Evolutionary conservation across 1,140 invertebrate genomes (phyloP), one percentile per base, ranked within the genome.

Genomic region (Holcopasites calliopsidis): DNA sequence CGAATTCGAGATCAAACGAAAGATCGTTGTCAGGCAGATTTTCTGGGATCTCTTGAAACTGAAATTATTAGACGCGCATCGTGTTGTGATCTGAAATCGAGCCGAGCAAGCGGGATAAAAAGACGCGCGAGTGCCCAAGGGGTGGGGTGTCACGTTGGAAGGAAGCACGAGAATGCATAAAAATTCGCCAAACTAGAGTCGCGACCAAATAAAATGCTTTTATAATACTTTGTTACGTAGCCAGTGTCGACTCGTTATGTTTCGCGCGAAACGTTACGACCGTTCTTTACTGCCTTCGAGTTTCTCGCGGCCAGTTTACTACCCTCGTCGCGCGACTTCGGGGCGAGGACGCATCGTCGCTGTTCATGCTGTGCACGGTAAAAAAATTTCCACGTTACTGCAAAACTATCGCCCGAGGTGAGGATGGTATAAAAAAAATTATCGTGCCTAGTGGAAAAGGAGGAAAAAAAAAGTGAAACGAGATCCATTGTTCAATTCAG

Each of bases 151-250:
- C 65, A 69, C 61, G 61, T 77, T 49, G 68, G 18, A 33, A 65
- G 44, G 62, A 57, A 62, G 65, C 72, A n/a, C 77, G 69, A 64
- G 60, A 80, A 82, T 44, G 66, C 52, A 47, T 69, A 55, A 70
- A 69, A 68, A 62, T 71, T 44, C 52, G 55, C 11, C 49, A 47
- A n/a, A n/a, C n/a, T n/a, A 35, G 28, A 31, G 26, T 55, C 81
- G 66, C 44, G 76, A 70, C 85, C 85, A 83, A n/a, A 90, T 90
- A 90, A 90, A 88, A 88, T 84, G 83, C 76, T 87, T 90, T 89
- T 88, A 88, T 85, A 85, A 87, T 87, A 85, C 84, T 88, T 87
- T 88, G 84, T 86, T 85, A 74, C 49, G 72, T 74, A 66, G 62
- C 62, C 66, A 44, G 72, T n/a, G n/a, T 33, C 57, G 69, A 35